Base-by-base conservation (phyloP, 2,888 invertebrate species). In the Aleiodes alternator region DNA sequence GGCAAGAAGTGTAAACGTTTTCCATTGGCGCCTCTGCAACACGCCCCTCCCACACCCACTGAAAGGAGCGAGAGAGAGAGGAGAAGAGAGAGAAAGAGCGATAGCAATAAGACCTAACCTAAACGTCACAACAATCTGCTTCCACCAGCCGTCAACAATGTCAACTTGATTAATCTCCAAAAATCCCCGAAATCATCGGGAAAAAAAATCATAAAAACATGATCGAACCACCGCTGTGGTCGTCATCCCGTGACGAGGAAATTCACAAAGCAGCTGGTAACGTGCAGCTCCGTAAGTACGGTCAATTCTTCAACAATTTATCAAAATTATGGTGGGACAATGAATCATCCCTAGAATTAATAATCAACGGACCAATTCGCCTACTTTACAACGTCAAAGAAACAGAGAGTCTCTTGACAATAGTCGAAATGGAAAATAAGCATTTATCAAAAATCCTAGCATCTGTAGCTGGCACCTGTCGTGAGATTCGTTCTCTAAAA, bases 351-450 rank as follows among this genome's bases (percentile, higher is more conserved):
- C 74, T 88, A 8, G 85, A 86, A 59, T 83, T 85, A 57, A 78
- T 86, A 7, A 80, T 87, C 59, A 89, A 88, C 78, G 88, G 89
- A 51, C 88, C 89, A 43, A 78, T 88, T 7, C 83, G 88, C 64
- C 80, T 88, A 3, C 76, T 86, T 85, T 90, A 90, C 77, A 86
- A 90, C 71, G 92, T 93, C 1, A 91, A 89, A 80, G 96, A 96
- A 89, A 92, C 93, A 80, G 90, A 94, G 12, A 91, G 92, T 4
- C 88, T 96, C 48, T 90, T 94, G 48, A 93, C 95, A 80, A 88
- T 97, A 77, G 93, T 96, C 11, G 94, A 95, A 80, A 96, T 96
- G 31, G 96, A 97, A 89, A 96, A 96, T 86, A 95, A 94, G 85
- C 90, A 94, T 68, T 92, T 97, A 82, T 94, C 94, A 50, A 94